phyloP scores from a whole-genome alignment of 1,140 invertebrate species.

The Procambarus virginalis region DNA sequence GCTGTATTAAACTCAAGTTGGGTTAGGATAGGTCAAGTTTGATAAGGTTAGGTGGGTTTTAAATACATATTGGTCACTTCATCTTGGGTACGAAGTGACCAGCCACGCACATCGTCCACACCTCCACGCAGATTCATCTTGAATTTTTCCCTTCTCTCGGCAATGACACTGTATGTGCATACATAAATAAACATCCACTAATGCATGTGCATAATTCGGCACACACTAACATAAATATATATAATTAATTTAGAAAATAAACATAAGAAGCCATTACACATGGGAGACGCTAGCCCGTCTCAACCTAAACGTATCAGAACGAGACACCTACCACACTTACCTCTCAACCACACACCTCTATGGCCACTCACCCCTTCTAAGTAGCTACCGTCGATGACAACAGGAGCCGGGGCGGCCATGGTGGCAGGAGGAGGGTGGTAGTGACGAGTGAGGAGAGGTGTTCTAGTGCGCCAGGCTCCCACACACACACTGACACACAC shows the following conservation, averaged over 20 bases:
- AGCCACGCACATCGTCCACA: background rate
- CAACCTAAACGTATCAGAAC: too few relatives aligned
- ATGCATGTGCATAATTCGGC: background rate
- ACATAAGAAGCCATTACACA: background rate
- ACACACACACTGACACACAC: too few relatives aligned
- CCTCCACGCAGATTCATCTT: background rate
- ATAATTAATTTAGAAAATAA: background rate
- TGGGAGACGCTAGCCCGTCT: background rate
- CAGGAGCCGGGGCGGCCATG: background rate
- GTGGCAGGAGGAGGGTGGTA: too few relatives aligned
- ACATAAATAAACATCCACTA: background rate
- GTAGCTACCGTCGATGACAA: conserved; percentile 20
- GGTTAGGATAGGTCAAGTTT: background rate
- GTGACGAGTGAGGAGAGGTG: too few relatives aligned
- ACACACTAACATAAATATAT: background rate
- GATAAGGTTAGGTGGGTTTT: background rate
- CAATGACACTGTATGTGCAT: background rate
- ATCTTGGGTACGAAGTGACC: background rate
- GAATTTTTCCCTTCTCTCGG: too few relatives aligned
- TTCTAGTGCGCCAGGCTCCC: too few relatives aligned
- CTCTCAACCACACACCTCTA: background rate
- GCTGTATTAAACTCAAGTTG: background rate
- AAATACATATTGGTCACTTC: background rate
- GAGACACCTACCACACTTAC: background rate
- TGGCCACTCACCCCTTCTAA: conserved; percentile 9